A percentile compares a stretch with the other conserved stretches of the same genome.
These are phyloP conservation scores for Agrochola circellaris DNA, from an alignment of 2,888 invertebrate genomes.

Conservation along the genomic window DNA sequence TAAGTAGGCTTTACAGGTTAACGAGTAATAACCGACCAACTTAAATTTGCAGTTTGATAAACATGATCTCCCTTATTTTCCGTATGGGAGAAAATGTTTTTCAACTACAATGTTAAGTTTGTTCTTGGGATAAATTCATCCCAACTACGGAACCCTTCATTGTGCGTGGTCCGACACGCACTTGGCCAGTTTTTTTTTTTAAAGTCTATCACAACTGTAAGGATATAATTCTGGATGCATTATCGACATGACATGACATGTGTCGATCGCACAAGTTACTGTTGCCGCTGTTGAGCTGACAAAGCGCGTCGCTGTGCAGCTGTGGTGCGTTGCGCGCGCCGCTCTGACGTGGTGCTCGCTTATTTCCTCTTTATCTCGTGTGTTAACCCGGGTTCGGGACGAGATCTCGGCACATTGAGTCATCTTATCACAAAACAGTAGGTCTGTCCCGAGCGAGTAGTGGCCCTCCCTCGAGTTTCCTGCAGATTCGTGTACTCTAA, in stretches of 20 bases:
- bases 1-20: too few species aligned
- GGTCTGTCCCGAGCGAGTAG: not conserved
- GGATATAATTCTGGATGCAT: not conserved
- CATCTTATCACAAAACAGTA: not conserved
- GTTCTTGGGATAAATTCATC: too few species aligned
- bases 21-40: too few species aligned
- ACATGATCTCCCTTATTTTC: too few species aligned
- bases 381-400: not conserved
- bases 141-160: too few species aligned
- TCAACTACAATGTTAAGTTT: too few species aligned
- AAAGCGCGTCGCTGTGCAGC: conserved; percentile 2
- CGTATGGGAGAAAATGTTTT: too few species aligned
- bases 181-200: too few species aligned
- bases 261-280: not conserved
- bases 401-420: not conserved
- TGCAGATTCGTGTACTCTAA: not conserved
- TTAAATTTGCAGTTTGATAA: too few species aligned
- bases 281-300: conserved; percentile 1
- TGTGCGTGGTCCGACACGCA: too few species aligned
- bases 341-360: conserved; percentile 8
- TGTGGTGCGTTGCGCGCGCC: conserved; percentile 39
- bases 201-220: conserved; percentile 28
- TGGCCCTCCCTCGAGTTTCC: not conserved
- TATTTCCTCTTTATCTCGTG: conserved; percentile 24
- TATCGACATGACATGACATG: too few species aligned